These are phyloP conservation scores for Arctopsyche grandis DNA, from an alignment of 1,140 invertebrate genomes.

Conservation along the genomic window DNA sequence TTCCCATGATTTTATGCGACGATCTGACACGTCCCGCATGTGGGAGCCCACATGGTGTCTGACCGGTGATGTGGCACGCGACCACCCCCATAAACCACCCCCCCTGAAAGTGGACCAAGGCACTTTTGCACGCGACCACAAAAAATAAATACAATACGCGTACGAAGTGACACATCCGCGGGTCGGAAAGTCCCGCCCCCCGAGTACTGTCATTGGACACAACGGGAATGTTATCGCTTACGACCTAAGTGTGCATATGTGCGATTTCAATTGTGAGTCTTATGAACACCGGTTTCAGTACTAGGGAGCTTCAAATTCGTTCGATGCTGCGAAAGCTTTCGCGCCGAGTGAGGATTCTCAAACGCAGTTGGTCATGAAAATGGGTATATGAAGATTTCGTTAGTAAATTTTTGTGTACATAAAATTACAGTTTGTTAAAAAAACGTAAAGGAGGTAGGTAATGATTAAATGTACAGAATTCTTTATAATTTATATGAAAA, in stretches of 20 bases:
- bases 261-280: no score
- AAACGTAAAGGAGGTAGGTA: no score
- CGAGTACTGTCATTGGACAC: constrained; percentile 57
- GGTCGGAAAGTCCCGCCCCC: constrained; percentile 26
- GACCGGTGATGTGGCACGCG: constrained; percentile 56
- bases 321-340: not conserved
- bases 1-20: constrained; percentile 1
- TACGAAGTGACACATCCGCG: no score
- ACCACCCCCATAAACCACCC: constrained; percentile 49
- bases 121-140: not conserved
- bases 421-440: no score
- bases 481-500: no score
- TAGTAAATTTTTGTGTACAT: no score
- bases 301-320: not conserved
- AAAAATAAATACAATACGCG: not conserved
- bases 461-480: no score
- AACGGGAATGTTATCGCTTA: not conserved
- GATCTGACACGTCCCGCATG: constrained; percentile 57
- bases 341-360: constrained; percentile 52
- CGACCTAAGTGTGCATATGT: not conserved
- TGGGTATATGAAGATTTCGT: no score
- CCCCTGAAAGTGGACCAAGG: not conserved
- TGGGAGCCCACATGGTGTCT: constrained; percentile 50
- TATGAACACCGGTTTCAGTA: no score
- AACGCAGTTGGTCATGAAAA: constrained; percentile 47